Base-by-base conservation (phyloP, 2,113 vertebrate species). In the Astur gentilis region DNA sequence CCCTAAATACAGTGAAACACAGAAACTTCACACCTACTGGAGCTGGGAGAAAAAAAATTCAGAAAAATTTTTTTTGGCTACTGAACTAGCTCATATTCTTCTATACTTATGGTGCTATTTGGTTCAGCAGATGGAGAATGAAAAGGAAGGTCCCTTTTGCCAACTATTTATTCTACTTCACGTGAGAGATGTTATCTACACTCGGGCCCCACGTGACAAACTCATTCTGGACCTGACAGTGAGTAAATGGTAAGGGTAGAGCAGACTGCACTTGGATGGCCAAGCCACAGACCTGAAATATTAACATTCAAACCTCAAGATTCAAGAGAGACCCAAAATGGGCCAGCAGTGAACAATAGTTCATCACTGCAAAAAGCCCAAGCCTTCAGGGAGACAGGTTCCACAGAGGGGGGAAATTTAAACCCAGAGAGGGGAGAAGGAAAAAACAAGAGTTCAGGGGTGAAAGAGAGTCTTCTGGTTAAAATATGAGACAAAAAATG, bases 51-150 rank as follows among this genome's bases (percentile, higher is more conserved):
- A 91, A 94, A 94, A 90, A 88, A 83, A 73, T 7, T 26, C 6
- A 32, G 32, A 77, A 45, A 21, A 34, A 2, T 1, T 49, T 61
- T 89, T 96, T 89, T 90, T 95, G 83, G 83, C 84, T 91, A 69
- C 83, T 38, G 87, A 96, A 55, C 83, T 76, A 94, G 81, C 45
- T 93, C 84, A 87, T 79, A 54, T 49, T 92, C 52, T 76, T 92
- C 87, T 85, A 42, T 47, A 76, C 81, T 97, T 89, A 71, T n/a
- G 1, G 60, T 71, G 42, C 25, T 95, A 61, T 69, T 92, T 89
- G 73, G 77, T 84, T 92, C 89, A 94, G 76, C 86, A 92, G 92
- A 95, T 83, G 93, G 95, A 89, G 70, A 88, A 92, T 34, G 45
- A 83, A 90, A 86, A 93, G 72, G 44, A 83, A 89, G 29, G 67